These are phyloP conservation scores for Meghimatium bilineatum DNA, from an alignment of 2,888 invertebrate species.

Conservation along the genomic window DNA sequence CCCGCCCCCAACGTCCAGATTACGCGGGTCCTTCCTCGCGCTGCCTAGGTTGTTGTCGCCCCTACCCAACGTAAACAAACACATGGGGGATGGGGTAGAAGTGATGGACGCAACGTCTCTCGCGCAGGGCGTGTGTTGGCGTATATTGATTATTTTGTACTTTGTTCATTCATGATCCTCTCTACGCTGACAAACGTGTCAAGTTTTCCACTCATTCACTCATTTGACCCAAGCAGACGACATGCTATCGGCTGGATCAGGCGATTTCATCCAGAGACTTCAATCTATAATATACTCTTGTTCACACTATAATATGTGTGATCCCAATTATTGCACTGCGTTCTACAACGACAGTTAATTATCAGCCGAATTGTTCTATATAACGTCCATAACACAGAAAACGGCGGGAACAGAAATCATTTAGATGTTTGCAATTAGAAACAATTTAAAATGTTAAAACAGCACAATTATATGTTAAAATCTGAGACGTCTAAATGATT, in stretches of 20 bases:
- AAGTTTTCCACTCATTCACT: not conserved
- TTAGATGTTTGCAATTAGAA: too few relatives aligned
- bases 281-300: too few relatives aligned
- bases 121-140: slow-evolving; percentile 29
- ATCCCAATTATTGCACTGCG: not conserved
- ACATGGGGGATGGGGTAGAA: not conserved
- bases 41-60: slow-evolving; percentile 1
- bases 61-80: slow-evolving; percentile 29
- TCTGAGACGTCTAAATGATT: too few relatives aligned
- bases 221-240: not conserved
- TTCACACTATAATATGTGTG: too few relatives aligned
- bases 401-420: too few relatives aligned
- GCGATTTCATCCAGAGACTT: too few relatives aligned
- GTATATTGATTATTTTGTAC: slow-evolving; percentile 18
- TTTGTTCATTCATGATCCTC: slow-evolving; percentile 32
- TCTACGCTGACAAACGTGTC: not conserved
- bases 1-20: slow-evolving; percentile 6
- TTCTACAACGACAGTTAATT: not conserved
- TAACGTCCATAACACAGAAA: too few relatives aligned
- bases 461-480: too few relatives aligned
- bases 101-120: slow-evolving; percentile 22
- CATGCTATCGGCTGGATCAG: too few relatives aligned
- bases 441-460: too few relatives aligned
- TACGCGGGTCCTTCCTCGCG: not conserved
- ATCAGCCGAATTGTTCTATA: not conserved